Base-by-base conservation (phyloP, 2,113 vertebrate genomes). In the Ardeotis arabs region DNA sequence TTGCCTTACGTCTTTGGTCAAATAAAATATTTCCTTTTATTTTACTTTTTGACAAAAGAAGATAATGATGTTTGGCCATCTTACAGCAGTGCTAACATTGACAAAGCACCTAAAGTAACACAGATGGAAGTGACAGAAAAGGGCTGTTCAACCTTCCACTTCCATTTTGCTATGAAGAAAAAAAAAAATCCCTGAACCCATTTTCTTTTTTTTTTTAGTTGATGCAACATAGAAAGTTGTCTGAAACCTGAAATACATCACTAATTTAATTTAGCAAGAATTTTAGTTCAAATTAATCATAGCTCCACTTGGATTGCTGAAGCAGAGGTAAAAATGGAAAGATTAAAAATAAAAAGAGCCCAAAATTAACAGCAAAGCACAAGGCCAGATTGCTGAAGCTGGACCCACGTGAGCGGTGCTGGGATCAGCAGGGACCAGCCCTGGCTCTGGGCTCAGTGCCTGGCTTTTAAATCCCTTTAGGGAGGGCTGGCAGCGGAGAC, bases 321-420 rank as follows among this genome's bases (percentile, higher is more conserved):
- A 84, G 49, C 33, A 37, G 70, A 45, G 41, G n/a, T 62, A 89
- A 95, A 94, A 93, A 72, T 5, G 28, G 73, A 94, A 85, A 80
- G 88, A 90, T 80, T 90, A 69, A 94, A 94, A 90, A 89, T 86
- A 84, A 93, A 72, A 68, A 60, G 81, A 93, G 23, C 84, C 70
- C 50, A 1, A 92, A 92, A 89, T 84, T 89, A 72, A 62, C 52
- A 80, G 72, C 66, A 9, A 67, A 95, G 73, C 87, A 24, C 29
- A 50, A 90, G 39, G 58, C 59, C 92, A 90, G 84, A 44, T 31
- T 59, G 50, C 88, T 79, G 88, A 12, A 49, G 68, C 72, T 4
- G 60, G 84, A 94, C 74, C 64, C 69, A 47, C 35, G 16, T 64
- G 93, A 84, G 69, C 7, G 0, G 47, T 0, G 3, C 47, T 1